Base-by-base conservation (phyloP, 2,888 invertebrate species). In the Germaria angustata region DNA sequence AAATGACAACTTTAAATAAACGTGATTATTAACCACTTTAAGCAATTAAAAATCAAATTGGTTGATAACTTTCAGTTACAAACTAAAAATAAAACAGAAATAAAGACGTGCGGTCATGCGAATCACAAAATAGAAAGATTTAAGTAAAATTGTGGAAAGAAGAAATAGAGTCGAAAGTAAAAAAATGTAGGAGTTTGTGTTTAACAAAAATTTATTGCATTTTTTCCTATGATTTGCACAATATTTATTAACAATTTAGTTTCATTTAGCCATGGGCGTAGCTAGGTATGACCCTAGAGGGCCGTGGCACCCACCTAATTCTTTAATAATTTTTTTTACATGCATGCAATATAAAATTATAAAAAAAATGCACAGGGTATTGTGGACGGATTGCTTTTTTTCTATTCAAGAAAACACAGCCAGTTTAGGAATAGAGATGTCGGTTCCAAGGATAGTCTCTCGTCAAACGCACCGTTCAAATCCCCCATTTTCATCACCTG, bases 1-100 rank as follows among this genome's bases (percentile, higher is more conserved):
- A 73, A 65, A 49, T 66, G 46, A 49, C 66, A 66, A 59, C 28
- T 66, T 68, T 59, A 32, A 59, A 59, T 9, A n/a, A 57, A 75
- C 66, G 57, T 49, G 36, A 66, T 76, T 76, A 20, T 65, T 75
- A 36, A 51, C 34, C 22, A 46, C 53, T 32, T 15, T 53, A 65
- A 55, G 46, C 7, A 7, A 55, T 65, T 51, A 15, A 32, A 76
- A 46, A 46, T 9, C 28, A n/a, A 44, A 63, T 51, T 53, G 20
- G n/a, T 44, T 5, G 15, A 63, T 63, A 65, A 65, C 32, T 13
- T 46, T 34, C 65, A 75, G 34, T 55, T 55, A 44, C 39, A 17
- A 61, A 11, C 20, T 24, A 17, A 41, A 61, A 61, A 24, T 0
- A 13, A 36, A 49, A 17, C 1, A 24, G 8, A 8, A 53, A 28